Percentiles rank a stretch among this genome's conserved stretches.
Conservation (phyloP, 2,888 invertebrate genomes). For the Ormia ochracea region DNA sequence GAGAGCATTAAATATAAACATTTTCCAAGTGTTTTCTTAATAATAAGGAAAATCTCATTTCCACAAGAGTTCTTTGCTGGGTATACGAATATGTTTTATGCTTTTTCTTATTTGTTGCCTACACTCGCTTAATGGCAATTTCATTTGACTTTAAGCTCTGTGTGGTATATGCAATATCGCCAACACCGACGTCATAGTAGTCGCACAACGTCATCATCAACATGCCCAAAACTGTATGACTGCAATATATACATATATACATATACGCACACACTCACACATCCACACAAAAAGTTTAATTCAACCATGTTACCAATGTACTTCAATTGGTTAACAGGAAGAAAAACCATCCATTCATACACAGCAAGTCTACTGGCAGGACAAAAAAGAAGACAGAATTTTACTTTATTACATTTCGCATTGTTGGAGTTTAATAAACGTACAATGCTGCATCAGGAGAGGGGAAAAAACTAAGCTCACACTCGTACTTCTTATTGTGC, state of each 20-base stretch:
- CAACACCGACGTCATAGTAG: slow-evolving; percentile 24
- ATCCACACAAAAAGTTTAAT: slow-evolving; percentile 25
- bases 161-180: slow-evolving; percentile 19
- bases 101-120: slow-evolving; percentile 28
- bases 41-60: no score
- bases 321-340: slow-evolving; percentile 56
- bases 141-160: slow-evolving; percentile 45
- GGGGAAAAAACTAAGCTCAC: not conserved
- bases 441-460: not conserved
- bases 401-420: slow-evolving; percentile 51
- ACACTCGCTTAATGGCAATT: slow-evolving; percentile 50
- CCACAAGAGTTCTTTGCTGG: not conserved
- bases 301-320: slow-evolving; percentile 53
- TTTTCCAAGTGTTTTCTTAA: no score
- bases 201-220: slow-evolving; percentile 40
- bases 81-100: slow-evolving; percentile 5
- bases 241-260: no score
- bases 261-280: no score
- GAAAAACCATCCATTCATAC: slow-evolving; percentile 36
- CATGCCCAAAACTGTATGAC: slow-evolving; percentile 42
- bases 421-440: slow-evolving; percentile 33
- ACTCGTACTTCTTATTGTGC: slow-evolving; percentile 29
- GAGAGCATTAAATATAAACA: no score
- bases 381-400: slow-evolving; percentile 27
- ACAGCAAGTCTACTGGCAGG: slow-evolving; percentile 1